These are phyloP conservation scores for Rhea pennata DNA, from an alignment of 2,113 vertebrate genomes.

Conservation along the genomic window DNA sequence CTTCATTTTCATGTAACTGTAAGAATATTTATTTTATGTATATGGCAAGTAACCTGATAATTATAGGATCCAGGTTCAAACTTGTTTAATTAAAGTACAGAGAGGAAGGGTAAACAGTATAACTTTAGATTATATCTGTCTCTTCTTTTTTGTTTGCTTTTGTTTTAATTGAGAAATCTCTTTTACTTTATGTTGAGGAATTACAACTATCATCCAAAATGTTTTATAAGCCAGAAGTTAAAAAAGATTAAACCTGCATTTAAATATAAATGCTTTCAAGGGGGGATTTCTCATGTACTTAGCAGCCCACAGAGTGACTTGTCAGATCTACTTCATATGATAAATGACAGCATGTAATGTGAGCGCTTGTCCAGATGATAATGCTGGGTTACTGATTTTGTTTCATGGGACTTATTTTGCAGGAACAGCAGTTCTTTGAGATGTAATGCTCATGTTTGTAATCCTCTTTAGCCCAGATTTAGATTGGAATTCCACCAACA, in stretches of 20 bases:
- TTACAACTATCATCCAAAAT: background rate
- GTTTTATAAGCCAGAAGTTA: background rate
- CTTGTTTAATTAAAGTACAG: background rate
- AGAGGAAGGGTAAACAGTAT: background rate
- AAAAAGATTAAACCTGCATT: background rate
- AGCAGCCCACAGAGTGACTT: background rate
- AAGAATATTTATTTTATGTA: background rate
- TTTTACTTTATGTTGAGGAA: background rate
- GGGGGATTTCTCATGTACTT: background rate
- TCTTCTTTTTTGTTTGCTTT: background rate
- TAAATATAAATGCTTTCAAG: background rate
- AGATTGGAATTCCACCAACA: background rate
- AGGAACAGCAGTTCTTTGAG: background rate
- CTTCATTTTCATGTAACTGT: background rate
- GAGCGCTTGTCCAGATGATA: background rate
- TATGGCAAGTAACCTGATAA: background rate
- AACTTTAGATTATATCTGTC: background rate
- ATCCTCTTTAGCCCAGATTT: background rate
- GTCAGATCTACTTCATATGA: background rate
- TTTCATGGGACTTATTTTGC: background rate
- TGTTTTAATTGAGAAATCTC: background rate
- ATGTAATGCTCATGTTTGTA: accelerated
- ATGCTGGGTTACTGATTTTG: background rate
- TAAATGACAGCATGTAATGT: background rate
- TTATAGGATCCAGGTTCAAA: background rate